phyloP scores from a whole-genome alignment of 1,140 invertebrate species.

The Tetragonula clypearis region DNA sequence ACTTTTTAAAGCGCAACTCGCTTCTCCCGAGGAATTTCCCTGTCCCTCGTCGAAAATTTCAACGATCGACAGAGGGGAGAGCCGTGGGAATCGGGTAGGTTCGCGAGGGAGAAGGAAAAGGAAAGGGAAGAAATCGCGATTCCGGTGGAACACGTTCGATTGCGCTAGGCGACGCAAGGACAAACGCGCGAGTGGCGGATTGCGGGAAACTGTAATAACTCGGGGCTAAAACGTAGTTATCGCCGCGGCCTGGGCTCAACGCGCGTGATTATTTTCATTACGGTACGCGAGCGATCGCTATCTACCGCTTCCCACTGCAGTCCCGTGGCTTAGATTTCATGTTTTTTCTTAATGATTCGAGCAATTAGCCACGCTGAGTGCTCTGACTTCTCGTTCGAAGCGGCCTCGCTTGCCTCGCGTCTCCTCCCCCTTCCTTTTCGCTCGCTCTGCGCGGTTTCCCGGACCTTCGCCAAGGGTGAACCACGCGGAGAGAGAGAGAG shows the following conservation, averaged over 20 bases:
- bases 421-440: constrained; percentile 57
- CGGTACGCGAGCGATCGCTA: constrained; percentile 74
- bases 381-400: constrained; percentile 78
- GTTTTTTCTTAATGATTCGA: constrained; percentile 83
- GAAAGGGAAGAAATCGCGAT: background rate
- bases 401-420: constrained; percentile 58
- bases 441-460: constrained; percentile 30
- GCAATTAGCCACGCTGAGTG: constrained; percentile 82
- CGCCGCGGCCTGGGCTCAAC: constrained; percentile 46
- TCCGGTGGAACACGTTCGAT: constrained; percentile 3
- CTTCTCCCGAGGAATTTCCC: background rate
- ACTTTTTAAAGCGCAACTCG: background rate
- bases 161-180: constrained; percentile 38
- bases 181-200: constrained; percentile 40
- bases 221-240: constrained; percentile 70
- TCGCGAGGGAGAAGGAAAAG: background rate
- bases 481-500: constrained; percentile 2
- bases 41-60: background rate
- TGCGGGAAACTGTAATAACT: constrained; percentile 60
- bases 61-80: background rate
- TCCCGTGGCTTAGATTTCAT: constrained; percentile 77
- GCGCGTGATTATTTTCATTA: constrained; percentile 82
- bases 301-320: constrained; percentile 78
- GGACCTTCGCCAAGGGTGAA: constrained; percentile 50
- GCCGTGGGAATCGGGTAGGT: background rate